phyloP scores from a whole-genome alignment of 64 coral and sea anemone species.

The Montipora foliosa region DNA sequence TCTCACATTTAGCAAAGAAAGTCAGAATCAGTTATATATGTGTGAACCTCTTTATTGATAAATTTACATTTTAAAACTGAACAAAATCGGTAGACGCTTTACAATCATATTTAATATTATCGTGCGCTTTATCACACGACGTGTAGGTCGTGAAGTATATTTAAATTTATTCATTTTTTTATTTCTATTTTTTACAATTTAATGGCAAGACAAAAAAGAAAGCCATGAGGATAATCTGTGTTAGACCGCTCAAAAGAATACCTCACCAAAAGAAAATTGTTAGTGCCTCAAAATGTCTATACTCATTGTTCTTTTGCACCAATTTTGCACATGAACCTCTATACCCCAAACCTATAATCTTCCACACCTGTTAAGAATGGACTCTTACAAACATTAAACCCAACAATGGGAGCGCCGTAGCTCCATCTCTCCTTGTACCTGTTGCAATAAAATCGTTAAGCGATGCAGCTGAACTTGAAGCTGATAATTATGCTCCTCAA shows the following conservation, averaged over 20 bases:
- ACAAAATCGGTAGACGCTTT: neutral
- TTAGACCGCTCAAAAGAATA: too few species aligned
- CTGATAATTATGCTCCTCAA: slow-evolving; percentile 94
- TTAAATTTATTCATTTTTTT: too few species aligned
- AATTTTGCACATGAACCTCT: neutral
- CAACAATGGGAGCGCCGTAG: slow-evolving; percentile 62
- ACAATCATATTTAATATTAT: neutral
- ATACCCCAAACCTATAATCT: neutral
- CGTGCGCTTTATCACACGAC: neutral
- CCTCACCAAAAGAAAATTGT: too few species aligned
- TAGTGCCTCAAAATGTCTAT: too few species aligned
- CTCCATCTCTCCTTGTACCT: slow-evolving; percentile 84
- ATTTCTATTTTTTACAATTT: too few species aligned
- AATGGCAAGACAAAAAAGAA: too few species aligned
- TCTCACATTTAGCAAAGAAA: neutral
- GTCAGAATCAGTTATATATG: neutral
- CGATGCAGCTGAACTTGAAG: slow-evolving; percentile 89
- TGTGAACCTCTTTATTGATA: neutral
- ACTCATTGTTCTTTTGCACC: too few species aligned
- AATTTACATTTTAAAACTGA: neutral
- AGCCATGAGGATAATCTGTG: too few species aligned
- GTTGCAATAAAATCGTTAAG: slow-evolving; percentile 76
- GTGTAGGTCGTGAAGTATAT: too few species aligned
- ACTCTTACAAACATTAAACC: slow-evolving; percentile 12
- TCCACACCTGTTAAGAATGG: neutral